phyloP scores from a whole-genome alignment of 2,888 invertebrate species.

The Hypena proboscidalis region DNA sequence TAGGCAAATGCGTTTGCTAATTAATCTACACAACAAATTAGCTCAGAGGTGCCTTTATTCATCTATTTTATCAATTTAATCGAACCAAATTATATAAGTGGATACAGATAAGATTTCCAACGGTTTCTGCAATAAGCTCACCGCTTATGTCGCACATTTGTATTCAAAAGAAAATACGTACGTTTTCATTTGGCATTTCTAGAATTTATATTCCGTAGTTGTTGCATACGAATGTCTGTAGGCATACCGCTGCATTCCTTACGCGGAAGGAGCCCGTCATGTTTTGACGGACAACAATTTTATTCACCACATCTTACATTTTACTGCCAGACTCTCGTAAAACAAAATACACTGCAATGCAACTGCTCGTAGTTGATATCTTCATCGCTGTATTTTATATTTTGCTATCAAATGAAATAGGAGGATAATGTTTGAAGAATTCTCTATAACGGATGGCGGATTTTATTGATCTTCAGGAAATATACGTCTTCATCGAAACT shows the following conservation, averaged over 20 bases:
- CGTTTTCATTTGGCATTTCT: conserved; percentile 15
- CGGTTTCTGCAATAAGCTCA: too few species aligned
- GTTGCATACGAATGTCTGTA: conserved; percentile 28
- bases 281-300: conserved; percentile 78
- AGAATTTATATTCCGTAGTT: conserved; percentile 9
- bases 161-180: too few species aligned
- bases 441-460: too few species aligned
- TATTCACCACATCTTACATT: conserved; percentile 71
- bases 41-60: too few species aligned
- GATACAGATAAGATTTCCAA: too few species aligned
- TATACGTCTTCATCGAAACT: too few species aligned
- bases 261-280: conserved; percentile 56
- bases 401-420: conserved; percentile 22
- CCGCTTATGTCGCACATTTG: too few species aligned
- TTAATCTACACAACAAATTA: too few species aligned
- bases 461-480: too few species aligned
- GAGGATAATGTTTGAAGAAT: background rate
- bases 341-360: conserved; percentile 37
- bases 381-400: conserved; percentile 29
- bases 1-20: too few species aligned
- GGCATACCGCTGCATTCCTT: conserved; percentile 59
- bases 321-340: conserved; percentile 70
- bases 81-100: too few species aligned
- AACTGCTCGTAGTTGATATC: conserved; percentile 26
- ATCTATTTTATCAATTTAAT: too few species aligned